Base-by-base conservation (phyloP, 1,140 invertebrate genomes). In the Bathynomus jamesi region DNA sequence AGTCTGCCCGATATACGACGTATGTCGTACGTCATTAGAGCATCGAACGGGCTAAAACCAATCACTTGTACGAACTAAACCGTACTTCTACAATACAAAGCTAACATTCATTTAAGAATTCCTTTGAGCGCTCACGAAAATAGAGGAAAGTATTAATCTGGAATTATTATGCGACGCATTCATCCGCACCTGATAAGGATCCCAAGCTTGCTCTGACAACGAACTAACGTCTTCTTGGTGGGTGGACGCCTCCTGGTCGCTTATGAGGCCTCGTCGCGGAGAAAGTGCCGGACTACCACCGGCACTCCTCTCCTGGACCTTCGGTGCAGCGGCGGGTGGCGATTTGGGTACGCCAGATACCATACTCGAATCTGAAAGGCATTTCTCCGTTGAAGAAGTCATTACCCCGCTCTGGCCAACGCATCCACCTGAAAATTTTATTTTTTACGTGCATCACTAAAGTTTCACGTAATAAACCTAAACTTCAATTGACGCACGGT, bases 191-290 rank as follows among this genome's bases (percentile, higher is more conserved):
- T 84, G 83, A 78, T 85, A 87, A 75, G 83, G 83, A 73, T 87
- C 86, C 86, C 86, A 87, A 4, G 84, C 92, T 79, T 91, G 89
- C 81, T 95, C 94, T 2, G 91, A 94, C 78, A 93, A 89, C 32
- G 91, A 94, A 81, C 88, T 92, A 78, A 78, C 77, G 79, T 83
- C 79, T 78, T 83, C 78, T 24, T 74, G 76, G 28, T 70, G 61
- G 60, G 68, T 72, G 4, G 61, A 69, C 17, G 69, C 40, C n/a
- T 78, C 72, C 17, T 73, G 69, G 31, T 74, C 77, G 46, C 72
- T 74, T 30, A n/a, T n/a, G 63, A 60, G 21, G 65, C 27, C 32
- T 29, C 28, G 31, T 67, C 62, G 67, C 61, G 70, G 65, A 70
- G 28, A 25, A 62, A 31, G 30, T 68, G 71, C 30, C 61, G 66